phyloP scores from a whole-genome alignment of 2,113 vertebrate species.

The Psittacula cyanocephala region DNA sequence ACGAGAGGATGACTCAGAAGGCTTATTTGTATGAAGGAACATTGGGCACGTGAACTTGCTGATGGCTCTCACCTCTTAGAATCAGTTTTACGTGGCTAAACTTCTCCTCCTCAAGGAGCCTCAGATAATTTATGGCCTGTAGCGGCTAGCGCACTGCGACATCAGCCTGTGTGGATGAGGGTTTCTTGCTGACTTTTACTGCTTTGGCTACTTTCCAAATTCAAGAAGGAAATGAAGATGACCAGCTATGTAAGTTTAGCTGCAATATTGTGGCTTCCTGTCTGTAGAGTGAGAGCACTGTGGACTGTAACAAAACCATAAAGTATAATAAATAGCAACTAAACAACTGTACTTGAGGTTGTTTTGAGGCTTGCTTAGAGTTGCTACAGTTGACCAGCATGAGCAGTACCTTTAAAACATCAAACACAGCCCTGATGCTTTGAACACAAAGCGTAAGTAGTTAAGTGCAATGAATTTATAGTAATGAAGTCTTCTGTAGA shows the following conservation, averaged over 20 bases:
- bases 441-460: neutral
- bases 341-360: neutral
- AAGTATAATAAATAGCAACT: neutral
- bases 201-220: neutral
- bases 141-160: neutral
- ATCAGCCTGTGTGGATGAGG: neutral
- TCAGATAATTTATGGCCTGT: neutral
- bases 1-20: neutral
- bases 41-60: neutral
- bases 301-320: neutral
- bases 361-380: neutral
- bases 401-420: neutral
- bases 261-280: slow-evolving; percentile 33
- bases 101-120: neutral
- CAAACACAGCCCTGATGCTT: neutral
- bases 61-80: neutral
- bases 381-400: neutral
- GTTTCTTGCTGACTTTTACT: neutral
- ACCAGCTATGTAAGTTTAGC: neutral
- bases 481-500: neutral
- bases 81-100: neutral
- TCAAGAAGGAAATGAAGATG: neutral
- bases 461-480: neutral
- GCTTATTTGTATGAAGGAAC: neutral
- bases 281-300: neutral